These are phyloP conservation scores for Lasaia peninsularis DNA, from an alignment of 1,140 invertebrate genomes.

Conservation along the genomic window DNA sequence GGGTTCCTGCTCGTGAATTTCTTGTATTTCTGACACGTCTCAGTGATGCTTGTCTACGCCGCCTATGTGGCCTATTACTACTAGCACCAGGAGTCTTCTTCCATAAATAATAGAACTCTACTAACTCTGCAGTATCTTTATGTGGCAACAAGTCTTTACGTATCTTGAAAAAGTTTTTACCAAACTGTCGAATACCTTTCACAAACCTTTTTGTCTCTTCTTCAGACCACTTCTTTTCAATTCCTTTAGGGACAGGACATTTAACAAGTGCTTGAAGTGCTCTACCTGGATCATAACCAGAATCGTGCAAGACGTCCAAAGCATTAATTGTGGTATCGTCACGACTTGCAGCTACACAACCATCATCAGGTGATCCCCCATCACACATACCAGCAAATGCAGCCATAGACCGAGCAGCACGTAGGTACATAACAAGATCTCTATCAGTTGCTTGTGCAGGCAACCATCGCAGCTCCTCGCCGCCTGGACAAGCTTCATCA, in stretches of 20 bases:
- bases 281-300: slow-evolving; percentile 95
- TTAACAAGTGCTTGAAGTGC: slow-evolving; percentile 97
- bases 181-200: slow-evolving; percentile 97
- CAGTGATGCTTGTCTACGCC: slow-evolving; percentile 92
- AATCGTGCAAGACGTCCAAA: slow-evolving; percentile 95
- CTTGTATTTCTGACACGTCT: slow-evolving; percentile 91
- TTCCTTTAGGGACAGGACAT: slow-evolving; percentile 96
- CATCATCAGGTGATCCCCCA: slow-evolving; percentile 97
- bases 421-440: slow-evolving; percentile 97
- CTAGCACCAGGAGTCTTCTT: slow-evolving; percentile 99
- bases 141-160: slow-evolving; percentile 96
- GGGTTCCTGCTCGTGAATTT: slow-evolving; percentile 80
- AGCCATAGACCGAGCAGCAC: slow-evolving; percentile 96
- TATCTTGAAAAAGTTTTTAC: slow-evolving; percentile 99
- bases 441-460: slow-evolving; percentile 93
- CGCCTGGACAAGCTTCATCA: slow-evolving; percentile 86
- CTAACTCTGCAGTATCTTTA: slow-evolving; percentile 97
- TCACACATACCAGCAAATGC: slow-evolving; percentile 98
- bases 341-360: slow-evolving; percentile 95
- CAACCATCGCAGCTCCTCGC: slow-evolving; percentile 95
- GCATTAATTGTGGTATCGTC: slow-evolving; percentile 99
- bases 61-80: slow-evolving; percentile 93
- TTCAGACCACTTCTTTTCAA: slow-evolving; percentile 98
- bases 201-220: slow-evolving; percentile 99
- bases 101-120: slow-evolving; percentile 99